These are phyloP conservation scores for Drosophila sp. DNA, from an alignment of 1,140 invertebrate species.

Conservation along the genomic window DNA sequence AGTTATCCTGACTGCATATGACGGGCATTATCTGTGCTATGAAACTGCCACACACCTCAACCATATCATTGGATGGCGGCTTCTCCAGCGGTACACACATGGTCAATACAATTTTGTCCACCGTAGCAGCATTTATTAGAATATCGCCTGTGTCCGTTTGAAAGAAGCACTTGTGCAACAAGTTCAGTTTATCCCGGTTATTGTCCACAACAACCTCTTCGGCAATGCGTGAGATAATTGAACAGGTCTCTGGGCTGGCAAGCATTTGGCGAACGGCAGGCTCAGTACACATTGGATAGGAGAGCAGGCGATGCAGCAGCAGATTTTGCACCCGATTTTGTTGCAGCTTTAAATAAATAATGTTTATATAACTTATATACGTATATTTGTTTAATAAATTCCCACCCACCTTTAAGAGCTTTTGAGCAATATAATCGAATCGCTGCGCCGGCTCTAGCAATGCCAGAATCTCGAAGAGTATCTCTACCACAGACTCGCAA, in stretches of 20 bases:
- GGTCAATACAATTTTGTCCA: slow-evolving; percentile 85
- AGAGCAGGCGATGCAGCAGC: slow-evolving; percentile 85
- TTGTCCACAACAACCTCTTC: slow-evolving; percentile 83
- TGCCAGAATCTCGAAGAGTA: slow-evolving; percentile 87
- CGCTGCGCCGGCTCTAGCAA: slow-evolving; percentile 85
- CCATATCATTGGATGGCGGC: slow-evolving; percentile 57
- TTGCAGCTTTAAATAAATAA: slow-evolving; percentile 45
- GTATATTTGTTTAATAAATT: not conserved
- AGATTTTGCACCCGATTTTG: slow-evolving; percentile 72
- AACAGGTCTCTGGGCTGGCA: slow-evolving; percentile 75
- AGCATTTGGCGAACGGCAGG: slow-evolving; percentile 86
- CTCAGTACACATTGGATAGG: slow-evolving; percentile 85
- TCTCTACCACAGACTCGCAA: slow-evolving; percentile 85
- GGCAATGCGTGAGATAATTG: slow-evolving; percentile 83
- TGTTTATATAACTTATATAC: not conserved
- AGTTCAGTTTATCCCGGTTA: slow-evolving; percentile 82
- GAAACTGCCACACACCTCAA: slow-evolving; percentile 85
- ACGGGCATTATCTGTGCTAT: slow-evolving; percentile 85
- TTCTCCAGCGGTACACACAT: slow-evolving; percentile 77
- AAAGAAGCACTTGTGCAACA: slow-evolving; percentile 85
- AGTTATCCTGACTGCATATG: slow-evolving; percentile 78
- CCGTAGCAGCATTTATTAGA: slow-evolving; percentile 85
- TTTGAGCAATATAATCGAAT: slow-evolving; percentile 85
- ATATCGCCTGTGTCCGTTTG: slow-evolving; percentile 81
- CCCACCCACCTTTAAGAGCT: slow-evolving; percentile 41